Evolutionary conservation across 1,140 invertebrate species (phyloP).

Genomic region (Drosophila neocordata): DNA sequence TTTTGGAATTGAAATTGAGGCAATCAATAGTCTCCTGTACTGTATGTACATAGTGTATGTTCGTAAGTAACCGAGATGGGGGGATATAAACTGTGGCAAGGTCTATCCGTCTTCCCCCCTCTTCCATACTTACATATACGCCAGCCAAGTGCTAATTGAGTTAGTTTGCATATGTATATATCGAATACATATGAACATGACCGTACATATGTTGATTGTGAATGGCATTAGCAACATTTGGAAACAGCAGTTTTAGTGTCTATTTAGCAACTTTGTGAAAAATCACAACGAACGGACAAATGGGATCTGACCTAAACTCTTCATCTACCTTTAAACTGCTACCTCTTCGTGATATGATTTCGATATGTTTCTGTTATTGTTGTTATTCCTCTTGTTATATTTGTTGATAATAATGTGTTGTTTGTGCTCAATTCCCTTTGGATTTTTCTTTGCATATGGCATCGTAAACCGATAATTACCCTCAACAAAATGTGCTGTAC

Average conservation of each 20-base stretch:
- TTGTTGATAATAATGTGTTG: slow-evolving; percentile 30
- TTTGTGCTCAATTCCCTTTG: slow-evolving; percentile 41
- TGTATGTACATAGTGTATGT: background rate
- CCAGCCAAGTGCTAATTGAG: slow-evolving; percentile 74
- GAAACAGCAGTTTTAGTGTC: slow-evolving; percentile 55
- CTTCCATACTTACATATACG: slow-evolving; percentile 18
- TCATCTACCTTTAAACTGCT: background rate
- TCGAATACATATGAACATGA: slow-evolving; percentile 11
- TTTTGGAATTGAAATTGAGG: background rate
- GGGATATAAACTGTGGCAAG: slow-evolving; percentile 43
- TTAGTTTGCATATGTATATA: slow-evolving; percentile 59
- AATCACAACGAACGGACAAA: slow-evolving; percentile 34
- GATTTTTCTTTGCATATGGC: slow-evolving; percentile 60
- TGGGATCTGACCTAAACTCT: slow-evolving; percentile 23
- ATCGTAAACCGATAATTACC: slow-evolving; percentile 80
- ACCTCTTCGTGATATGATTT: slow-evolving; percentile 18
- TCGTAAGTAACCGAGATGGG: background rate
- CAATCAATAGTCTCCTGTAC: background rate
- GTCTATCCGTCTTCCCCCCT: slow-evolving; percentile 7
- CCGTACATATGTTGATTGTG: background rate
- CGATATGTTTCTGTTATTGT: slow-evolving; percentile 31
- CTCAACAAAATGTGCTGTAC: slow-evolving; percentile 32
- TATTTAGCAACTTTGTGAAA: slow-evolving; percentile 74
- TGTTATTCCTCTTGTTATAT: slow-evolving; percentile 7
- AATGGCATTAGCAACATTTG: slow-evolving; percentile 24